A percentile compares a stretch with the other conserved stretches of the same genome.
phyloP scores from a whole-genome alignment of 2,797 vertebrate genomes.

The Thunnus albacares region DNA sequence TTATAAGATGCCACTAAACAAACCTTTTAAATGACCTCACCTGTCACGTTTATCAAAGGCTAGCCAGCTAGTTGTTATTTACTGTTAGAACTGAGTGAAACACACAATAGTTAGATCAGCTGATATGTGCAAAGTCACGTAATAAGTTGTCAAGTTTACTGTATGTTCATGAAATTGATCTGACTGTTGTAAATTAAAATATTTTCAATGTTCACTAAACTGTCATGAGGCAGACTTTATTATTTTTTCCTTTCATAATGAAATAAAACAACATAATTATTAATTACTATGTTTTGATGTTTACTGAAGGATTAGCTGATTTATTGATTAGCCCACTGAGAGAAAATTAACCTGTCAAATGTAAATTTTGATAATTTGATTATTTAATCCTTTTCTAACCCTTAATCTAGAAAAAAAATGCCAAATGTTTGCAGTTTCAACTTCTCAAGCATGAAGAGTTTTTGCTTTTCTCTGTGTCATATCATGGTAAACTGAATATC shows the following conservation, averaged over 20 bases:
- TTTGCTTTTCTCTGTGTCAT: neutral
- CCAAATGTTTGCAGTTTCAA: neutral
- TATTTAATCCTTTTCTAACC: no score
- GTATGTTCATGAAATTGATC: neutral
- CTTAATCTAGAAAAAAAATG: neutral
- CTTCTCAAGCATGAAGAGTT: neutral
- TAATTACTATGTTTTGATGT: neutral
- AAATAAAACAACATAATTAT: neutral
- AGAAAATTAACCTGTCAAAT: neutral
- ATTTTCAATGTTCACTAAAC: no score
- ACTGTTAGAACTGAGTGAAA: neutral
- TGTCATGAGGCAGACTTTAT: neutral
- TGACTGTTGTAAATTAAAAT: neutral
- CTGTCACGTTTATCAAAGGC: accelerated
- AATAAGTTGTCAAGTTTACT: neutral
- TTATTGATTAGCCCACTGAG: neutral
- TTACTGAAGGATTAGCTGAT: neutral
- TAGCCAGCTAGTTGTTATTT: neutral
- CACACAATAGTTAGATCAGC: neutral
- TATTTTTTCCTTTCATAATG: neutral
- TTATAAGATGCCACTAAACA: neutral
- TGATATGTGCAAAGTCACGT: neutral
- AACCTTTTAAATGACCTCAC: neutral
- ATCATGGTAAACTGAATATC: neutral
- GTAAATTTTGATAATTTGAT: no score